Conservation (phyloP, 2,888 invertebrate species). For the Spatulosminthurus flaviceps region DNA sequence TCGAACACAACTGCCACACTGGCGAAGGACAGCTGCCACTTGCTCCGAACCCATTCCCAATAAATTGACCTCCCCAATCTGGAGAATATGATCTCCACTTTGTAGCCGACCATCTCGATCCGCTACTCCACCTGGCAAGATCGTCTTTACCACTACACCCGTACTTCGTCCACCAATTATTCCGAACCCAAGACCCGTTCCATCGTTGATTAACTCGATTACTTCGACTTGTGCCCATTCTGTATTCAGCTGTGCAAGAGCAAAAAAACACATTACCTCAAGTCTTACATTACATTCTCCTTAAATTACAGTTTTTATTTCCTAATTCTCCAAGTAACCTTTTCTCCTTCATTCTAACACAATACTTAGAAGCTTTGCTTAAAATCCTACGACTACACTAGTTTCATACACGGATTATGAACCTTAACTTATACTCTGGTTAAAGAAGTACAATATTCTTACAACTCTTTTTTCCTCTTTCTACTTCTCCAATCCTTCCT, state of each 20-base stretch:
- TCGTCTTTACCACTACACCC: slow-evolving; percentile 99
- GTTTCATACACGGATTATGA: too few relatives aligned
- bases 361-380: too few relatives aligned
- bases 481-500: neutral
- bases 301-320: too few relatives aligned
- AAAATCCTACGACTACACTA: too few relatives aligned
- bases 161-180: slow-evolving; percentile 97
- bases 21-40: slow-evolving; percentile 93
- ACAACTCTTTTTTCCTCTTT: too few relatives aligned
- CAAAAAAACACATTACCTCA: neutral
- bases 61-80: slow-evolving; percentile 92
- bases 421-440: too few relatives aligned
- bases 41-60: slow-evolving; percentile 97
- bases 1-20: slow-evolving; percentile 93
- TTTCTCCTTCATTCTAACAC: too few relatives aligned
- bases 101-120: slow-evolving; percentile 95
- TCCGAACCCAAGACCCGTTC: slow-evolving; percentile 97
- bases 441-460: too few relatives aligned
- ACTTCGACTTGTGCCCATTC: slow-evolving; percentile 99
- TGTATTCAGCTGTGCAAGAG: slow-evolving; percentile 70
- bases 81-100: slow-evolving; percentile 97
- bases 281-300: neutral
- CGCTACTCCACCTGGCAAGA: slow-evolving; percentile 96
- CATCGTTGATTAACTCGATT: slow-evolving; percentile 96
- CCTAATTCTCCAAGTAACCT: too few relatives aligned